A percentile compares a stretch with the other conserved stretches of the same genome.
phyloP scores from a whole-genome alignment of 1,140 invertebrate species.

The Paraescarpia echinospica region DNA sequence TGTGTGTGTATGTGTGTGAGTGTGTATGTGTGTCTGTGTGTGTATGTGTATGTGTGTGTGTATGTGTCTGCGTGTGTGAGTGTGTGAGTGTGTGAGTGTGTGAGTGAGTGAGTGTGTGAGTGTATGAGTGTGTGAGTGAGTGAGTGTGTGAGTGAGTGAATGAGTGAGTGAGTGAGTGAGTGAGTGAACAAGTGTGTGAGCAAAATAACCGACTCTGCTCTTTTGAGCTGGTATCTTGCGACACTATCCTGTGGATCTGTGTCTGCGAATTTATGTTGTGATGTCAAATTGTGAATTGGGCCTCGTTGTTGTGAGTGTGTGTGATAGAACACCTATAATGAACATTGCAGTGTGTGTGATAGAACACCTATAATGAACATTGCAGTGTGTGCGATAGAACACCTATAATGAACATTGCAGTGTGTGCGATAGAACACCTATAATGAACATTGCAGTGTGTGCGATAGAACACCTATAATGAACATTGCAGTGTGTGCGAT shows the following conservation, averaged over 20 bases:
- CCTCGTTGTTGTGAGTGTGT: neutral
- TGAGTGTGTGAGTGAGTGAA: no score
- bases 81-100: no score
- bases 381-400: neutral
- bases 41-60: no score
- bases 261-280: no score
- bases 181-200: neutral
- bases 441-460: neutral
- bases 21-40: no score
- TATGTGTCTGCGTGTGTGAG: no score
- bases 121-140: no score
- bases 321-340: no score
- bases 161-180: no score
- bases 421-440: neutral
- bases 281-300: neutral
- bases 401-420: neutral
- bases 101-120: no score
- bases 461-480: neutral
- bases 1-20: no score
- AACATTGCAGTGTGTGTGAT: neutral
- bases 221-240: neutral
- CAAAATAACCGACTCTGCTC: neutral
- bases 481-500: neutral
- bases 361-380: neutral
- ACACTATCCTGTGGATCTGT: neutral